Evolutionary conservation across 2,113 vertebrate species (phyloP).

Genomic region (Percina caprodes): DNA sequence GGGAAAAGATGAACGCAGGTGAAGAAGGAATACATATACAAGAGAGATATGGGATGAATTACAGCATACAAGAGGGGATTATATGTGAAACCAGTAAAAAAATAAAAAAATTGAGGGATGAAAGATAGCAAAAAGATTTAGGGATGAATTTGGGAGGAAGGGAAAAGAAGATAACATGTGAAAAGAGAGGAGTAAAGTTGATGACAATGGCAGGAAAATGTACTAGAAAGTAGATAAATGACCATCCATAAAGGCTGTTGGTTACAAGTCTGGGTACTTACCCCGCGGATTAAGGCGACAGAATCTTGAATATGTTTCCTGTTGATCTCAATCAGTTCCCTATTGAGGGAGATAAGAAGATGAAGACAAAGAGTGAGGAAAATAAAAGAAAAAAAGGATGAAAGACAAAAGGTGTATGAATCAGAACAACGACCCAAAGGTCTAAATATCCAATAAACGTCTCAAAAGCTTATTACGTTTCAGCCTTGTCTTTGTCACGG

Average conservation of each 20-base stretch:
- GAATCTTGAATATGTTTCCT: slow-evolving; percentile 90
- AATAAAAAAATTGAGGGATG: background rate
- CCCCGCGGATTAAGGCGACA: slow-evolving; percentile 86
- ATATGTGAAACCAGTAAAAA: background rate
- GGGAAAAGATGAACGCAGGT: background rate
- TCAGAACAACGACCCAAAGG: background rate
- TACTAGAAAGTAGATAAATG: slow-evolving; percentile 1
- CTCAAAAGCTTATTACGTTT: slow-evolving; percentile 73
- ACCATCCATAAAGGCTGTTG: background rate
- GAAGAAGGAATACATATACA: background rate
- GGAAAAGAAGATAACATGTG: background rate
- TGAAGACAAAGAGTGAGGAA: background rate
- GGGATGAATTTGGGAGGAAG: background rate
- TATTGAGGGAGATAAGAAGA: slow-evolving; percentile 40
- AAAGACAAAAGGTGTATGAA: background rate
- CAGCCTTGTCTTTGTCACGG: slow-evolving; percentile 87
- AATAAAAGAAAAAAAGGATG: slow-evolving; percentile 15
- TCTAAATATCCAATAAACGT: background rate
- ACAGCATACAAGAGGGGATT: background rate
- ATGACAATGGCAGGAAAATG: slow-evolving; percentile 24
- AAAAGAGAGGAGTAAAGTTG: slow-evolving; percentile 9
- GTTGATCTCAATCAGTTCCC: slow-evolving; percentile 90
- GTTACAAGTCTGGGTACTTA: slow-evolving; percentile 61
- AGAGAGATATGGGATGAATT: background rate
- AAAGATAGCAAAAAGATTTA: background rate